Percentiles rank a stretch among this genome's conserved stretches.
phyloP scores from a whole-genome alignment of 92 coral and sea anemone species.

The Porites divaricata region DNA sequence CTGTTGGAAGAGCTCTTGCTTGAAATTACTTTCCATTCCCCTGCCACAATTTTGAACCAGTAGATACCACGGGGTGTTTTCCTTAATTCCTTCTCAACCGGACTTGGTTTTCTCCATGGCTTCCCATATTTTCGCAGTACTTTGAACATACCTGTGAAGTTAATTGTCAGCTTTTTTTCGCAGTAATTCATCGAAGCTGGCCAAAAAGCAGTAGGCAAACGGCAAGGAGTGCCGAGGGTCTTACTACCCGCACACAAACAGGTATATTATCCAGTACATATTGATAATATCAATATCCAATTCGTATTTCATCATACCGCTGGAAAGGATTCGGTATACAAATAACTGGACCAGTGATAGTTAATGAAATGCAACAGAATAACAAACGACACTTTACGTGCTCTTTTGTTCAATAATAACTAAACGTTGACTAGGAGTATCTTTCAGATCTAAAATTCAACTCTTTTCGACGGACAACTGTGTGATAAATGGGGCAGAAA shows the following conservation, averaged over 20 bases:
- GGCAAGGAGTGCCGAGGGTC: constrained; percentile 35
- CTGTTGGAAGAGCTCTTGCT: background rate
- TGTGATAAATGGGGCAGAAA: too few relatives aligned
- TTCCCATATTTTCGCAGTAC: background rate
- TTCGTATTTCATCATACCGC: background rate
- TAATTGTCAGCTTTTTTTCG: background rate
- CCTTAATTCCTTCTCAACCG: background rate
- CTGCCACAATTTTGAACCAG: too few relatives aligned
- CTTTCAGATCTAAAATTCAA: too few relatives aligned
- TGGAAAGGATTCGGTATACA: background rate
- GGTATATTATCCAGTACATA: constrained; percentile 14
- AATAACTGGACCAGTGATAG: too few relatives aligned
- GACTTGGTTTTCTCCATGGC: background rate
- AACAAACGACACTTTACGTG: too few relatives aligned
- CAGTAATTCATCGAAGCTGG: constrained; percentile 20
- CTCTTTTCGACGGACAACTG: too few relatives aligned
- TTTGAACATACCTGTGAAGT: background rate
- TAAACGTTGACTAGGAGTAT: too few relatives aligned
- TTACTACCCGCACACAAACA: constrained; percentile 4
- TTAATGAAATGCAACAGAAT: too few relatives aligned
- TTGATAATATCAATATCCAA: background rate
- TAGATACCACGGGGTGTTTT: too few relatives aligned
- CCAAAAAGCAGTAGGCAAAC: constrained; percentile 21
- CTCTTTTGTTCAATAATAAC: too few relatives aligned
- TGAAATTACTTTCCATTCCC: too few relatives aligned